Base-by-base conservation (phyloP, 2,113 vertebrate species). In the Isurus oxyrinchus region DNA sequence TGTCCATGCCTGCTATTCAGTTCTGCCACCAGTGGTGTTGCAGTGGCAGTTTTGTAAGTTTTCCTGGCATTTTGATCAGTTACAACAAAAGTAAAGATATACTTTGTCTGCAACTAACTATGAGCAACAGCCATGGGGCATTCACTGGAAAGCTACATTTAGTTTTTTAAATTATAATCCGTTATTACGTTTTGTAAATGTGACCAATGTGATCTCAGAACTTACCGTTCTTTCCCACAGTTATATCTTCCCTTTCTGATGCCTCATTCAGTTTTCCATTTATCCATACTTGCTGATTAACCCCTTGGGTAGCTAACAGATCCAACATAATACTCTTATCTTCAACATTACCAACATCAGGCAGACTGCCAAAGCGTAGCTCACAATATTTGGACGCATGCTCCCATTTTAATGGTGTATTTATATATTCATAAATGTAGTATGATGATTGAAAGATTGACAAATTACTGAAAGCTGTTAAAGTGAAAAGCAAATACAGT, bases 321-420 rank as follows among this genome's bases (percentile, higher is more conserved):
- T 97, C 79, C 40, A 96, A 96, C 2, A 97, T 55, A 35, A 97
- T 97, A 0, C 96, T 97, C 40, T 14, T 79, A 59, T 97, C 97
- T 0, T 96, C 96, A 8, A 97, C 97, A 3, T 49, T 69, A 86
- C 96, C 96, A 1, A 96, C 97, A 66, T 96, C 96, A 16, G 96
- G 97, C 72, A 99, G 96, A 95, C 97, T 98, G 66, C 98, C 98
- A 97, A 99, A 98, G 96, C 61, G 98, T 14, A 97, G 98, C 6
- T 98, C 97, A 16, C 99, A 99, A 97, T 97, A 98, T 86, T 97
- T 97, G 40, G 97, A 97, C 1, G 99, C 99, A 0, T 98, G 96
- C 97, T 98, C 97, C 97, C 98, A 98, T 97, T 97, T 97, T 96
- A 98, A 96, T 6, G 98, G 98, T 10, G 97, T 94, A 61, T 98